A percentile compares a stretch with the other conserved stretches of the same genome.
Evolutionary conservation across 2,113 vertebrate species (phyloP).

Genomic region (Orthonyx spaldingii): DNA sequence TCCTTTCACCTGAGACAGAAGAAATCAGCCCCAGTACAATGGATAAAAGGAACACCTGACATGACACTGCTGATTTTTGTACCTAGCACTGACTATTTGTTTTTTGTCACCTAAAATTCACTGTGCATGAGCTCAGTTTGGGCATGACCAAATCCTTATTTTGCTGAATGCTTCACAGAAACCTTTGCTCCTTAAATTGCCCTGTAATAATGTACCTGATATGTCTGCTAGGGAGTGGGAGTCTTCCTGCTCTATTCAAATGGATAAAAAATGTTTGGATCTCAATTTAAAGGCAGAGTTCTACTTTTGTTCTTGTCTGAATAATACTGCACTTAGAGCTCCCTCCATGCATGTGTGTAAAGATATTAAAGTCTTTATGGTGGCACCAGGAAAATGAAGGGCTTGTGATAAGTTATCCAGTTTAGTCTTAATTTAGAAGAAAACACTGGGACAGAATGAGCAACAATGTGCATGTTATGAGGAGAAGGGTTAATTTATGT

Average conservation of each 20-base stretch:
- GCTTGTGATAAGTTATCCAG: not conserved
- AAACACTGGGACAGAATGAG: not conserved
- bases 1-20: not conserved
- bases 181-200: not conserved
- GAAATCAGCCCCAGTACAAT: not conserved
- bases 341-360: not conserved
- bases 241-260: not conserved
- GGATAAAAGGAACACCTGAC: not conserved
- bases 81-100: not conserved
- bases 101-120: not conserved
- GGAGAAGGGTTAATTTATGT: not conserved
- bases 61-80: not conserved
- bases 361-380: not conserved
- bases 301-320: not conserved
- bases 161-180: not conserved
- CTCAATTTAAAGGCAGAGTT: not conserved
- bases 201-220: not conserved
- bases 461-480: fast-evolving
- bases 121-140: not conserved
- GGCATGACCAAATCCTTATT: not conserved
- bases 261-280: not conserved
- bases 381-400: not conserved
- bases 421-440: not conserved
- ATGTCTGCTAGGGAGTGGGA: not conserved
- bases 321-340: not conserved